Evolutionary conservation across 2,888 invertebrate genomes (phyloP).

Genomic region (Cloeon dipterum): DNA sequence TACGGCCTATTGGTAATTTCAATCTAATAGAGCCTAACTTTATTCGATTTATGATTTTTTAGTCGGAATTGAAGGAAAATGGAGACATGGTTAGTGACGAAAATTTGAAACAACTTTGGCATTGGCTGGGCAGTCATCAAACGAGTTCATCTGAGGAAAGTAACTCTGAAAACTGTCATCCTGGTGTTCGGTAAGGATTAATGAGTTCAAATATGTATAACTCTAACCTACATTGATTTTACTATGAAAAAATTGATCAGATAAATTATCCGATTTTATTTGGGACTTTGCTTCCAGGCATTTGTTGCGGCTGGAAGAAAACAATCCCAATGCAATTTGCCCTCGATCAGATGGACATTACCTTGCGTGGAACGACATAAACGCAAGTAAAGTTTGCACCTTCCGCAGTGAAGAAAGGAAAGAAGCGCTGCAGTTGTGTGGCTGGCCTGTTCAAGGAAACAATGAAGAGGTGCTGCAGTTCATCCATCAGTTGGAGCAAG

Average conservation of each 20-base stretch:
- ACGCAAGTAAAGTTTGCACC: conserved; percentile 23
- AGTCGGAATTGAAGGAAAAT: conserved; percentile 47
- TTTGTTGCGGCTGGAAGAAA: conserved; percentile 27
- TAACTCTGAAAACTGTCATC: conserved; percentile 11
- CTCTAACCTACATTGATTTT: not conserved
- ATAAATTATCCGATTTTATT: not conserved
- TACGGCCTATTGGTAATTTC: conserved; percentile 54
- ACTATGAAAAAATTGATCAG: conserved; percentile 1
- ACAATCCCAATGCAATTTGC: conserved; percentile 17
- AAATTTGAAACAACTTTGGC: conserved; percentile 58
- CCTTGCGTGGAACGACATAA: conserved; percentile 36
- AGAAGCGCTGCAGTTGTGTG: conserved; percentile 64
- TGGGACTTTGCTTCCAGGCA: conserved; percentile 14
- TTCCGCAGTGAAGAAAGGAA: conserved; percentile 52
- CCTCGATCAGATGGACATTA: conserved; percentile 35
- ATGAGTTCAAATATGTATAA: too few relatives aligned
- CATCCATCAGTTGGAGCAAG: conserved; percentile 29
- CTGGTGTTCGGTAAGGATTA: conserved; percentile 14
- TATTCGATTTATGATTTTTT: not conserved
- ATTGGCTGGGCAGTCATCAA: conserved; percentile 50
- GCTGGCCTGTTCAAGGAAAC: conserved; percentile 52
- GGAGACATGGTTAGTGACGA: conserved; percentile 48
- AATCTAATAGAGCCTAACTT: not conserved
- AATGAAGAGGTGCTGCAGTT: conserved; percentile 32
- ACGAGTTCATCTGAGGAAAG: conserved; percentile 35